Evolutionary conservation across 92 coral and sea anemone species (phyloP).

Genomic region (Porites rus): DNA sequence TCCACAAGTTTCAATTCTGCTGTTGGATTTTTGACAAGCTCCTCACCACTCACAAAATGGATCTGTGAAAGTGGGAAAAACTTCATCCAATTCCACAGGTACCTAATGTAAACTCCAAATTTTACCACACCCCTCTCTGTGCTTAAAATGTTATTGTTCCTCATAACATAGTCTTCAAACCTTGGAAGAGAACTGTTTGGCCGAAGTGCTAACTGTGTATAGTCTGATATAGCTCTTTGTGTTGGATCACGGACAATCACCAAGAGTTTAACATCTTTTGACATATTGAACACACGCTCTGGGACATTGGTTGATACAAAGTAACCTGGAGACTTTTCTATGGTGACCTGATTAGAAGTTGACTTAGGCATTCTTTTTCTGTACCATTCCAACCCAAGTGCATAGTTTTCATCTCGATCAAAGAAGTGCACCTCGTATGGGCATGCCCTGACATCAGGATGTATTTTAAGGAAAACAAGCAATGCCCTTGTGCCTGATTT

Average conservation of each 20-base stretch:
- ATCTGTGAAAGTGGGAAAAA: slow-evolving; percentile 82
- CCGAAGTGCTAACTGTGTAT: slow-evolving; percentile 78
- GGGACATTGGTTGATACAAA: slow-evolving; percentile 73
- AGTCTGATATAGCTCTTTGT: slow-evolving; percentile 88
- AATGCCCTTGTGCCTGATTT: slow-evolving; percentile 98
- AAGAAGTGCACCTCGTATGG: slow-evolving; percentile 90
- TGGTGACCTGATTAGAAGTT: slow-evolving; percentile 67
- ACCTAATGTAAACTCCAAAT: slow-evolving; percentile 81
- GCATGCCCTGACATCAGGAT: slow-evolving; percentile 89
- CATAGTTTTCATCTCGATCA: slow-evolving; percentile 77
- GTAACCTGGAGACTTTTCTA: slow-evolving; percentile 97
- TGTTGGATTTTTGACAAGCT: slow-evolving; percentile 78
- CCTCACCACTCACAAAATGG: slow-evolving; percentile 93
- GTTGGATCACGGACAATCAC: slow-evolving; percentile 97
- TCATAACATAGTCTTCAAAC: slow-evolving; percentile 85
- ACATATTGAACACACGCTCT: slow-evolving; percentile 74
- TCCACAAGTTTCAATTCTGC: slow-evolving; percentile 78
- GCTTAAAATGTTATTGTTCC: slow-evolving; percentile 57
- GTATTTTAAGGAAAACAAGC: slow-evolving; percentile 87
- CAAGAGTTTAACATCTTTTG: slow-evolving; percentile 76
- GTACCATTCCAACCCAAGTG: slow-evolving; percentile 89
- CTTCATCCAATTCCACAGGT: slow-evolving; percentile 71
- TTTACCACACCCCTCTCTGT: slow-evolving; percentile 73
- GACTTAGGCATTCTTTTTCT: slow-evolving; percentile 80
- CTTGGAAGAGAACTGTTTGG: slow-evolving; percentile 54